Conservation (phyloP, 2,888 invertebrate species). For the Sylvicola cinctus region DNA sequence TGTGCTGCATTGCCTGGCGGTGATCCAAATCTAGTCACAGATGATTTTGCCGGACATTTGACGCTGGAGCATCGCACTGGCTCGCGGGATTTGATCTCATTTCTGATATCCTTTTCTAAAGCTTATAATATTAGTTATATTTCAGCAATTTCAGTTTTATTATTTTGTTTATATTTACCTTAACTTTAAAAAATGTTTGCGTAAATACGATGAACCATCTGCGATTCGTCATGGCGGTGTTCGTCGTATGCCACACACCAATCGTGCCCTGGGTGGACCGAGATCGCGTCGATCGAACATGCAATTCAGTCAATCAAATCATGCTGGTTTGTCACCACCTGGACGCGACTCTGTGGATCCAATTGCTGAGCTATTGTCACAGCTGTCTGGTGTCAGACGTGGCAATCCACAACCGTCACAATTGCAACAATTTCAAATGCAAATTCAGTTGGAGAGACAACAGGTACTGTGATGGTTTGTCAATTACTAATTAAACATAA, state of each 20-base stretch:
- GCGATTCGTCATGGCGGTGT: conserved; percentile 53
- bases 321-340: conserved; percentile 66
- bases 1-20: conserved; percentile 93
- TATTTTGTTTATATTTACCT: conserved; percentile 15
- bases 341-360: conserved; percentile 90
- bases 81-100: conserved; percentile 78
- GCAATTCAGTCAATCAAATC: conserved; percentile 83
- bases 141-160: conserved; percentile 8
- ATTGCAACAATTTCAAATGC: conserved; percentile 89
- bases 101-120: conserved; percentile 49
- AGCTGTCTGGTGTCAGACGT: conserved; percentile 78
- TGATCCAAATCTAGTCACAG: conserved; percentile 93
- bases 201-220: conserved; percentile 63
- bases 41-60: conserved; percentile 93
- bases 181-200: conserved; percentile 24
- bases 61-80: conserved; percentile 82
- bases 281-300: conserved; percentile 78
- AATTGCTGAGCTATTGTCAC: conserved; percentile 86
- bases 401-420: conserved; percentile 46
- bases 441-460: conserved; percentile 75
- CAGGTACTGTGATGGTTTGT: conserved; percentile 44
- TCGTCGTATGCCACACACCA: conserved; percentile 60
- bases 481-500: conserved; percentile 2
- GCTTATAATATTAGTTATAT: conserved; percentile 2
- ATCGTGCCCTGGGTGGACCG: conserved; percentile 50